Percentiles rank a stretch among this genome's conserved stretches.
Conservation (phyloP, 2,888 invertebrate genomes). For the Drosophila vallismaia region DNA sequence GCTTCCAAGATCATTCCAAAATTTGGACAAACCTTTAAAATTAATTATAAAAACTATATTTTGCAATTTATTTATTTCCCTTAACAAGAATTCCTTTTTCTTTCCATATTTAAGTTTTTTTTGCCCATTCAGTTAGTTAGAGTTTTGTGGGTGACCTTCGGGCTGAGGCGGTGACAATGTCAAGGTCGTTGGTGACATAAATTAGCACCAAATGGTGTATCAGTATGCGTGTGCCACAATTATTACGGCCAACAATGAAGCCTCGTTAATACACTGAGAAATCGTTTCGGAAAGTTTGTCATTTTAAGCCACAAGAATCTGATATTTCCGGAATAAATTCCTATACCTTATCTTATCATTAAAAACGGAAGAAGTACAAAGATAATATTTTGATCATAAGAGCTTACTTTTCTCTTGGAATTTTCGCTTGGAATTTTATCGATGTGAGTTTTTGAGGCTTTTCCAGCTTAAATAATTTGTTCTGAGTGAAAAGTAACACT, state of each 20-base stretch:
- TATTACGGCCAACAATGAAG: neutral
- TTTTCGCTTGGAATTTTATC: neutral
- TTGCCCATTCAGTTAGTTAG: neutral
- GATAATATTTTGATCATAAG: neutral
- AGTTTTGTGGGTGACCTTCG: slow-evolving; percentile 13
- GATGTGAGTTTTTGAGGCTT: neutral
- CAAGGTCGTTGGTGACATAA: slow-evolving; percentile 36
- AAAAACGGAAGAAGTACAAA: neutral
- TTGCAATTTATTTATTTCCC: neutral
- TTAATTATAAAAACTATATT: neutral
- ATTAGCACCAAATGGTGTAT: slow-evolving; percentile 10
- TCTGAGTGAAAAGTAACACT: neutral
- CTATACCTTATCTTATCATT: neutral
- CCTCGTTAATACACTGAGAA: slow-evolving; percentile 2
- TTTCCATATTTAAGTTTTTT: neutral
- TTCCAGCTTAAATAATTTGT: neutral
- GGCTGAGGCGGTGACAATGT: slow-evolving; percentile 25
- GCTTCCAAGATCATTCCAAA: slow-evolving; percentile 1
- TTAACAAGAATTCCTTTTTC: neutral
- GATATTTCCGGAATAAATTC: neutral
- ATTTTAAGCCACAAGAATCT: neutral
- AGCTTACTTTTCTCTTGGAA: neutral
- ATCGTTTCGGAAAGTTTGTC: neutral
- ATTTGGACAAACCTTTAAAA: neutral
- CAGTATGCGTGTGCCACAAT: slow-evolving; percentile 2